phyloP scores from a whole-genome alignment of 2,113 vertebrate species.

The Microcebus jonahi region DNA sequence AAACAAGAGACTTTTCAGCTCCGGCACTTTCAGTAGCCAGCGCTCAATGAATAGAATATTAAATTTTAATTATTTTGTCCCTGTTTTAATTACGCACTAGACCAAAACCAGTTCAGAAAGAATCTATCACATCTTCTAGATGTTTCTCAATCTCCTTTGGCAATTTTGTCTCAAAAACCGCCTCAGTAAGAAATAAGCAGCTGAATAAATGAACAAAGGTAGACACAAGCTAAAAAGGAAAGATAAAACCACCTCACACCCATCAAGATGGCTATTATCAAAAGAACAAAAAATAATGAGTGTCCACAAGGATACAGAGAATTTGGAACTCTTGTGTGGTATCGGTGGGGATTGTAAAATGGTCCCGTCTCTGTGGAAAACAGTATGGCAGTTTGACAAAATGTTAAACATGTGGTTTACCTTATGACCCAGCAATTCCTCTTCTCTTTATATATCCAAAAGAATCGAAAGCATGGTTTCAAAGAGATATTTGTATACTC shows the following conservation, averaged over 20 bases:
- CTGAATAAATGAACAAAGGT: not conserved
- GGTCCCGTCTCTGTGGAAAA: not conserved
- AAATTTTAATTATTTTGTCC: not conserved
- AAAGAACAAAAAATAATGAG: not conserved
- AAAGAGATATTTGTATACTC: not conserved
- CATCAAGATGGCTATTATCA: not conserved
- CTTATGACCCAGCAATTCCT: not conserved
- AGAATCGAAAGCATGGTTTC: not conserved
- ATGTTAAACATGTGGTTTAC: not conserved
- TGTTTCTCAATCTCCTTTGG: not conserved
- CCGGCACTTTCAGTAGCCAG: not conserved
- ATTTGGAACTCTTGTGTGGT: not conserved
- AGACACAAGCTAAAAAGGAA: not conserved
- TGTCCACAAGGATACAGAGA: not conserved
- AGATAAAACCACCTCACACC: not conserved
- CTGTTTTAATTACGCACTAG: not conserved
- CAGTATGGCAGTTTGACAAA: not conserved
- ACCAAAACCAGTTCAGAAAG: slow-evolving; percentile 41
- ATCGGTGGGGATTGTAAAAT: not conserved
- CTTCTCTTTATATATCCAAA: not conserved
- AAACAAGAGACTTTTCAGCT: not conserved
- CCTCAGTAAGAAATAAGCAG: not conserved
- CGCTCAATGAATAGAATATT: not conserved
- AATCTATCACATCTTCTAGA: not conserved
- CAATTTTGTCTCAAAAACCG: not conserved